phyloP scores from a whole-genome alignment of 1,140 invertebrate genomes.

The Octopus sinensis region DNA sequence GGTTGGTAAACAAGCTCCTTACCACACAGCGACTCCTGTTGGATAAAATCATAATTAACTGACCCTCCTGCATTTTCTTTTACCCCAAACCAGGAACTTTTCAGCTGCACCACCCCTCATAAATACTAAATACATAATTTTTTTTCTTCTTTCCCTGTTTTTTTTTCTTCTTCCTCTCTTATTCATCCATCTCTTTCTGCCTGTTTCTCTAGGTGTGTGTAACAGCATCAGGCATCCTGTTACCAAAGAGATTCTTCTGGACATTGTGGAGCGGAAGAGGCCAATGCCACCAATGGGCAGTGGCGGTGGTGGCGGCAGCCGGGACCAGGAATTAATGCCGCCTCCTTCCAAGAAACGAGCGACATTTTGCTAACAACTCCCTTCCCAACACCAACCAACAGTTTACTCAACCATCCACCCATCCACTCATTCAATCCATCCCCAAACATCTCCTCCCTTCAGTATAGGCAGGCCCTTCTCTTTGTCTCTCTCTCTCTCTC shows the following conservation, averaged over 20 bases:
- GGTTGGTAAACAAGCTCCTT: too few species aligned
- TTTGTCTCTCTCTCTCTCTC: too few species aligned
- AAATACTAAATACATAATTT: background rate
- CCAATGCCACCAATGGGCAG: constrained; percentile 34
- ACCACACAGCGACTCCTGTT: background rate
- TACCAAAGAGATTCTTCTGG: constrained; percentile 74
- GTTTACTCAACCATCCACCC: too few species aligned
- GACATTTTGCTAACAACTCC: too few species aligned
- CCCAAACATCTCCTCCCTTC: too few species aligned
- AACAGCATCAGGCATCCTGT: constrained; percentile 71
- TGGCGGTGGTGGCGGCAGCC: background rate
- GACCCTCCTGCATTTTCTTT: background rate
- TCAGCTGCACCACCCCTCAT: too few species aligned
- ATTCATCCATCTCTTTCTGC: constrained; percentile 15
- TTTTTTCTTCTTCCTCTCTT: background rate
- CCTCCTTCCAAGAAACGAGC: constrained; percentile 13
- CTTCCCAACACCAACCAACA: too few species aligned
- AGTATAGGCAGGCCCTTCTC: too few species aligned
- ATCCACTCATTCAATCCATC: too few species aligned
- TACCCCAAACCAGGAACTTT: background rate
- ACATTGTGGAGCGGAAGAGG: constrained; percentile 68
- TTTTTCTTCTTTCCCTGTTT: background rate
- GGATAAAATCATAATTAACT: background rate
- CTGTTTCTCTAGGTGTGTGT: constrained; percentile 54
- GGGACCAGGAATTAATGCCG: constrained; percentile 24